These are phyloP conservation scores for Melierax canorus DNA, from an alignment of 2,113 vertebrate genomes.

Conservation along the genomic window DNA sequence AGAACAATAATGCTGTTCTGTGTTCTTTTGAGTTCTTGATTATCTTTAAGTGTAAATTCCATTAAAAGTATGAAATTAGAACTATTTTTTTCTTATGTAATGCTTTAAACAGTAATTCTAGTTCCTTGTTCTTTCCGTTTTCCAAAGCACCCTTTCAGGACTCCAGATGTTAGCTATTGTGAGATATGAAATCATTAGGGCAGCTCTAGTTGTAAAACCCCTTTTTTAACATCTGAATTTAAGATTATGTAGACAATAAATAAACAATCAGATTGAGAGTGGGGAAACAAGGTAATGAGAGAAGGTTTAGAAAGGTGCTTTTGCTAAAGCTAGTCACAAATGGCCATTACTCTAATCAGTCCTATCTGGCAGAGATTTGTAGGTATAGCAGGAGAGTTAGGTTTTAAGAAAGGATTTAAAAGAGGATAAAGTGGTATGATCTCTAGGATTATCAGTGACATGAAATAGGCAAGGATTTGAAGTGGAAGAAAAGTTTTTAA, in stretches of 20 bases:
- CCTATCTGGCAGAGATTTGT: not conserved
- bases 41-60: not conserved
- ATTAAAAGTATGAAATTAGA: not conserved
- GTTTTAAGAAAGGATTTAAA: slow-evolving; percentile 6
- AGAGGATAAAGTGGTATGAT: not conserved
- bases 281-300: not conserved
- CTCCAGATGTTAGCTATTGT: not conserved
- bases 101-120: not conserved
- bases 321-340: not conserved
- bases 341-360: not conserved
- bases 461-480: not conserved
- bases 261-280: not conserved
- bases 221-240: not conserved
- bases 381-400: not conserved
- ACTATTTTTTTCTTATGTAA: not conserved
- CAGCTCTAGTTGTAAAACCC: not conserved
- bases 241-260: not conserved
- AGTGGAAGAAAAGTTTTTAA: not conserved
- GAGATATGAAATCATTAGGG: not conserved
- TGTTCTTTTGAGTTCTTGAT: not conserved
- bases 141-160: not conserved
- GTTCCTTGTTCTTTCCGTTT: not conserved
- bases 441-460: not conserved
- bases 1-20: not conserved
- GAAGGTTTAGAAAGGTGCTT: not conserved